Conservation (phyloP, 1,140 invertebrate species). For the Drosophila kikkawai region DNA sequence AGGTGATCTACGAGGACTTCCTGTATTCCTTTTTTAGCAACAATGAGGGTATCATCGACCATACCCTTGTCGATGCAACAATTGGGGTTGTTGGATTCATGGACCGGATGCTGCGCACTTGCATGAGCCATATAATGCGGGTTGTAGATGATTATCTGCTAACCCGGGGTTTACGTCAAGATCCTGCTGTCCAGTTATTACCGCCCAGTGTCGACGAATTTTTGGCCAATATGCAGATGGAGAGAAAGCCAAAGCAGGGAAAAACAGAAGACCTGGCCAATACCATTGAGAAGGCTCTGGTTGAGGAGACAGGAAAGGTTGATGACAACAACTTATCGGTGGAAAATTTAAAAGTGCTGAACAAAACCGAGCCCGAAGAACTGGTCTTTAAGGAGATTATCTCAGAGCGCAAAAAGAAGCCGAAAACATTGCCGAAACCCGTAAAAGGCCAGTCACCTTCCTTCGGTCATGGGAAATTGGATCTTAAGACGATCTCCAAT, state of each 20-base stretch:
- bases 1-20: slow-evolving; percentile 52
- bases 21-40: slow-evolving; percentile 45
- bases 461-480: not conserved
- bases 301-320: not conserved
- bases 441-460: not conserved
- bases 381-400: not conserved
- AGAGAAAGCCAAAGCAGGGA: not conserved
- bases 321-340: not conserved
- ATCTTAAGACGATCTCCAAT: not conserved
- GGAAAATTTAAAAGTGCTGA: not conserved
- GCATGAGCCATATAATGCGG: slow-evolving; percentile 19
- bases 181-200: slow-evolving; percentile 9
- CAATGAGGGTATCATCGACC: slow-evolving; percentile 92
- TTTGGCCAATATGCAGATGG: slow-evolving; percentile 14
- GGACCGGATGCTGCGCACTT: slow-evolving; percentile 22
- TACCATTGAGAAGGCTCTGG: not conserved
- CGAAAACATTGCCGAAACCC: slow-evolving; percentile 17
- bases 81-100: slow-evolving; percentile 10
- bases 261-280: not conserved
- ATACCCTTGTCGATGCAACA: slow-evolving; percentile 87
- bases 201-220: slow-evolving; percentile 49
- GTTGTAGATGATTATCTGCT: slow-evolving; percentile 35
- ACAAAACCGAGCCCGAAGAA: slow-evolving; percentile 3
- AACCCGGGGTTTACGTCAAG: slow-evolving; percentile 8
- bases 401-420: not conserved